Evolutionary conservation across 2,888 invertebrate genomes (phyloP).

Genomic region (Lagria hirta): DNA sequence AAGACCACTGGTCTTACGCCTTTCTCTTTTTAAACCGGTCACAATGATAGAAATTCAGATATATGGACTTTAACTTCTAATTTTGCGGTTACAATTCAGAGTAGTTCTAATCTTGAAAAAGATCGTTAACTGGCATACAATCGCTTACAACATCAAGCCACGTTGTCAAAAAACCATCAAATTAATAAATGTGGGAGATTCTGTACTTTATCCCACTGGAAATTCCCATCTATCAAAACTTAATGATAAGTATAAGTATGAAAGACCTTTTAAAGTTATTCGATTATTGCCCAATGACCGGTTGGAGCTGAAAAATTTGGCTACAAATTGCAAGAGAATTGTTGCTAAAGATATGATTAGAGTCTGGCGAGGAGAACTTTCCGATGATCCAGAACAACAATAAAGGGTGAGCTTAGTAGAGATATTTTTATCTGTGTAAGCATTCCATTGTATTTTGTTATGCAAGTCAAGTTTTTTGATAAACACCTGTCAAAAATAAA

Average conservation of each 20-base stretch:
- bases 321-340: conserved; percentile 5
- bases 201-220: conserved; percentile 27
- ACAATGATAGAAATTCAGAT: conserved; percentile 9
- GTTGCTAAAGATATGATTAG: conserved; percentile 2
- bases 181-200: conserved; percentile 22
- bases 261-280: conserved; percentile 4
- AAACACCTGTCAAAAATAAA: not conserved
- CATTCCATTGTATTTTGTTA: no score
- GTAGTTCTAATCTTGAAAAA: conserved; percentile 15
- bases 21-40: conserved; percentile 20
- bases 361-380: not conserved
- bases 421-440: not conserved
- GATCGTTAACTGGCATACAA: conserved; percentile 27
- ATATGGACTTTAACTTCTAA: conserved; percentile 15
- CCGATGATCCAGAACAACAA: not conserved
- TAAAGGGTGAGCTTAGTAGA: not conserved
- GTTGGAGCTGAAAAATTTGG: conserved; percentile 2
- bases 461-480: not conserved
- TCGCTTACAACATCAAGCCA: conserved; percentile 15
- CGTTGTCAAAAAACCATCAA: conserved; percentile 18
- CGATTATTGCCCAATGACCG: conserved; percentile 6
- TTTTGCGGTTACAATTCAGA: conserved; percentile 6
- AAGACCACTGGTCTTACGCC: conserved; percentile 27
- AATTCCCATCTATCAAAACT: conserved; percentile 26
- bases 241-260: conserved; percentile 25